Evolutionary conservation across 35 echinoderm and acorn worm species (phyloP).

Genomic region (Ophioderma brevispina): DNA sequence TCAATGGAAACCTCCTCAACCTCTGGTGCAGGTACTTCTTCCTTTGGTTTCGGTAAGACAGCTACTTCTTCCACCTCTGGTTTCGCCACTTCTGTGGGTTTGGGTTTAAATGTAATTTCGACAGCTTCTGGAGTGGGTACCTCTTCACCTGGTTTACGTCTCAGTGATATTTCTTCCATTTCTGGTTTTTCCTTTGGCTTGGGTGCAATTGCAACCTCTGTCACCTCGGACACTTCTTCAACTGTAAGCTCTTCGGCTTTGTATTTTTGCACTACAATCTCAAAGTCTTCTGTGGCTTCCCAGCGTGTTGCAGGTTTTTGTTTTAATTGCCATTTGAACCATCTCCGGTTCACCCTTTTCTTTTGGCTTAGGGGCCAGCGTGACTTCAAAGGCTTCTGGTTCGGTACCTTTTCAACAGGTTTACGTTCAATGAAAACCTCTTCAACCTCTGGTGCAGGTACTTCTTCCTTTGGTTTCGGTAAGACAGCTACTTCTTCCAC

Average conservation of each 20-base stretch:
- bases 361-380: not conserved
- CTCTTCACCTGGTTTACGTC: not conserved
- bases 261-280: not conserved
- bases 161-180: not conserved
- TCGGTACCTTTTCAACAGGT: too few relatives aligned
- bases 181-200: constrained; percentile 64
- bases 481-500: not conserved
- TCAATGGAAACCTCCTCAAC: not conserved
- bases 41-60: not conserved
- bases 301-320: not conserved
- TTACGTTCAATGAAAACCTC: not conserved
- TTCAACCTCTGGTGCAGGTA: not conserved
- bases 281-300: not conserved
- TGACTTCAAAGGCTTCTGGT: not conserved
- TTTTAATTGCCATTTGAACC: not conserved
- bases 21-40: not conserved
- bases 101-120: not conserved
- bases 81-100: not conserved
- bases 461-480: not conserved
- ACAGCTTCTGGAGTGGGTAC: not conserved
- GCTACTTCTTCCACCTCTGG: not conserved
- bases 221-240: not conserved
- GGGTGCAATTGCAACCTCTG: constrained; percentile 7
- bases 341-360: not conserved
- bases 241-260: not conserved